phyloP scores from a whole-genome alignment of 2,888 invertebrate genomes.

The Zootermopsis nevadensis region DNA sequence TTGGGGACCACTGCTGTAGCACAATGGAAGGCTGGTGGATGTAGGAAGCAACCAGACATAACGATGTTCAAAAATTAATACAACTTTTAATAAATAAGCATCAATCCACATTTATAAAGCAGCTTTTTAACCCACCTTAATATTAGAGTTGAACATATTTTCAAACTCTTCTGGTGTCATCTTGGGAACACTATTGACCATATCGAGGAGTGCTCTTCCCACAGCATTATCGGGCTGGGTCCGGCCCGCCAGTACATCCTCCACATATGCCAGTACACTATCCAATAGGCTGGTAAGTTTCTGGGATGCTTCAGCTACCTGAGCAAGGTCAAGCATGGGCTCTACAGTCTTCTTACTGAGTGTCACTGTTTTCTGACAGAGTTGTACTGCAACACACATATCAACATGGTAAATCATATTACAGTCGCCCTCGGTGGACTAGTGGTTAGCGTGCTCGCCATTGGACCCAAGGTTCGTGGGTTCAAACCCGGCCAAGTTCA shows the following conservation, averaged over 20 bases:
- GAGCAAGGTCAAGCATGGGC: slow-evolving; percentile 78
- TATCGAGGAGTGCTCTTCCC: slow-evolving; percentile 89
- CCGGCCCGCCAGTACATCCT: slow-evolving; percentile 88
- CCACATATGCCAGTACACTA: slow-evolving; percentile 83
- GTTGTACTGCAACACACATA: slow-evolving; percentile 66
- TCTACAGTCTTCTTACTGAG: slow-evolving; percentile 72
- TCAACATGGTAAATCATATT: no score
- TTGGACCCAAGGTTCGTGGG: no score
- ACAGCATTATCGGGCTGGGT: slow-evolving; percentile 85
- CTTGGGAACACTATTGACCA: slow-evolving; percentile 92
- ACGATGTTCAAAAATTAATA: no score
- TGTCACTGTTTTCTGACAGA: slow-evolving; percentile 85
- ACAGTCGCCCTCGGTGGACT: no score
- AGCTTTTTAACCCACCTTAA: slow-evolving; percentile 71
- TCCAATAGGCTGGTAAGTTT: slow-evolving; percentile 82
- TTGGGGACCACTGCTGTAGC: no score
- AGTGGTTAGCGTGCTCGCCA: no score
- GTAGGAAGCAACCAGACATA: no score
- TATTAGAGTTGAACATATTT: slow-evolving; percentile 94
- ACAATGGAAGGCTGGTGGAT: no score
- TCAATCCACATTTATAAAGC: no score
- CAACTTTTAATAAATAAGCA: no score
- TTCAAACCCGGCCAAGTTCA: no score
- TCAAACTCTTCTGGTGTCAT: slow-evolving; percentile 92
- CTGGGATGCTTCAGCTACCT: slow-evolving; percentile 86